These are phyloP conservation scores for Teleogryllus occipitalis DNA, from an alignment of 1,140 invertebrate genomes.

Conservation along the genomic window DNA sequence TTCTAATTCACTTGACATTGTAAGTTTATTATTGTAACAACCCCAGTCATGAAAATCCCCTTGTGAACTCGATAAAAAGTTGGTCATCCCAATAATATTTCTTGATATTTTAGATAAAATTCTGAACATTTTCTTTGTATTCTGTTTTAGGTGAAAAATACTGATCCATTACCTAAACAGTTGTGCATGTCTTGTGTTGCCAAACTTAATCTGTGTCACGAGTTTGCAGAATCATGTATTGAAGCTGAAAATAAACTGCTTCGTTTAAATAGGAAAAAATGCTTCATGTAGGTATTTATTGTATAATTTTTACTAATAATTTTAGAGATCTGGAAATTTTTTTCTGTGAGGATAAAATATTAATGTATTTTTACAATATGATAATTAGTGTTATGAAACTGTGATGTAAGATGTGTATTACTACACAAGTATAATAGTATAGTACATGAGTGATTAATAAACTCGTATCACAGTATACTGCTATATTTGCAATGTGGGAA, in stretches of 20 bases:
- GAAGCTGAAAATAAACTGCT: slow-evolving; percentile 19
- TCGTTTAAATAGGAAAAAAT: slow-evolving; percentile 7
- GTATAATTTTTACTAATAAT: too few species aligned
- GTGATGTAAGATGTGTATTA: too few species aligned
- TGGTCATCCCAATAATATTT: not conserved
- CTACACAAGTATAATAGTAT: too few species aligned
- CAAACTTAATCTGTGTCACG: slow-evolving; percentile 20
- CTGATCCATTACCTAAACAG: slow-evolving; percentile 21
- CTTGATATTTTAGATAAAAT: too few species aligned
- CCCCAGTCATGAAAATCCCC: not conserved
- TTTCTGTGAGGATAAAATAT: too few species aligned
- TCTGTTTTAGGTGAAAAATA: slow-evolving; percentile 17
- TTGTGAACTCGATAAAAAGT: not conserved
- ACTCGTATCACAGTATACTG: too few species aligned
- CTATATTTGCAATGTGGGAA: too few species aligned
- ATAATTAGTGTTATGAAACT: too few species aligned
- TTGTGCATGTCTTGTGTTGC: slow-evolving; percentile 17
- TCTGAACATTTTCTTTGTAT: not conserved
- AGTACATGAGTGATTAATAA: too few species aligned
- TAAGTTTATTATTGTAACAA: not conserved
- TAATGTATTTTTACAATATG: too few species aligned
- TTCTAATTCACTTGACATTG: not conserved
- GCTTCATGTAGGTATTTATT: slow-evolving; percentile 14
- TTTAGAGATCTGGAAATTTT: too few species aligned
- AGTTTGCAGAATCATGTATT: slow-evolving; percentile 21